These are phyloP conservation scores for Saccopteryx bilineata DNA, from an alignment of 2,113 vertebrate species.

Conservation along the genomic window DNA sequence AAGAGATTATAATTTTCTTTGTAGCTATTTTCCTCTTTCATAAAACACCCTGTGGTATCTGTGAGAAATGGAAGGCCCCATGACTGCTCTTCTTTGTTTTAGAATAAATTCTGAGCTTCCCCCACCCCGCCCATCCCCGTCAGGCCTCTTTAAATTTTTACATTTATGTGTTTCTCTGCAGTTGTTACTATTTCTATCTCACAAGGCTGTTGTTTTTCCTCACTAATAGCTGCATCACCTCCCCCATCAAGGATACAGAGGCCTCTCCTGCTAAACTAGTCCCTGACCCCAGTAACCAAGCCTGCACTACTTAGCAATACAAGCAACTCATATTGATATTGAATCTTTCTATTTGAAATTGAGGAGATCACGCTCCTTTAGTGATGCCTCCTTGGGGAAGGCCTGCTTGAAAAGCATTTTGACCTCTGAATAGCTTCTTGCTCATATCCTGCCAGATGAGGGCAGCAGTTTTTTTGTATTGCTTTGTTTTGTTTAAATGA, in stretches of 20 bases:
- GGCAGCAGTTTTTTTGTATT: background rate
- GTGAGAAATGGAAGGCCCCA: background rate
- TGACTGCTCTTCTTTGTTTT: background rate
- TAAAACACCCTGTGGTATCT: background rate
- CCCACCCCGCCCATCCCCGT: too few relatives aligned
- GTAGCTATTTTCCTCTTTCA: background rate
- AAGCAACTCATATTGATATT: background rate
- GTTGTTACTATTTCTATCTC: background rate
- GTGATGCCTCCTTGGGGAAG: background rate
- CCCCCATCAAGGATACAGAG: background rate
- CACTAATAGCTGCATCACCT: background rate
- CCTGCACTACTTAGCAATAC: background rate
- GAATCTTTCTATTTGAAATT: background rate
- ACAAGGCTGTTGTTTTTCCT: background rate
- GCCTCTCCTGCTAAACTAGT: background rate
- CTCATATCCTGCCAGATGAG: slow-evolving; percentile 66
- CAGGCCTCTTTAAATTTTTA: background rate
- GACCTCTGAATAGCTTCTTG: slow-evolving; percentile 40
- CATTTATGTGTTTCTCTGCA: background rate
- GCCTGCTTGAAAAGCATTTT: background rate
- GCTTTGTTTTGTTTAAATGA: background rate
- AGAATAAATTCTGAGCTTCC: slow-evolving; percentile 9
- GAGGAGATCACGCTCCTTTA: background rate
- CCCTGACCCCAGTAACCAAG: background rate
- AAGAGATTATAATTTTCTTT: background rate